Evolutionary conservation across 2,113 vertebrate genomes (phyloP).

Genomic region (Nipponia nippon): DNA sequence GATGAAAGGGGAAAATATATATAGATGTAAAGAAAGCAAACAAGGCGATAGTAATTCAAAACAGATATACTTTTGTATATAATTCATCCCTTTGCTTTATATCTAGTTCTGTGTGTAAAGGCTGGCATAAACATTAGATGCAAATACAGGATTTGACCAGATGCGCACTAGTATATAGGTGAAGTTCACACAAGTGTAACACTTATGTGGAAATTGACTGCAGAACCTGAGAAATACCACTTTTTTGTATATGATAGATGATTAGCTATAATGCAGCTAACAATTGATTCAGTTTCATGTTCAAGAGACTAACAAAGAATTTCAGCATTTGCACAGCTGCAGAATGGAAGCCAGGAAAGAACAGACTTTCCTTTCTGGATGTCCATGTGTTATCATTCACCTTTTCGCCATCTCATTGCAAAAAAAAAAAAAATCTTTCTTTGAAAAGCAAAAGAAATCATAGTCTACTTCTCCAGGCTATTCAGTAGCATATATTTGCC

Average conservation of each 20-base stretch:
- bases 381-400: background rate
- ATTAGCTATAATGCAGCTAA: background rate
- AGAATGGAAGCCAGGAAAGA: conserved; percentile 12
- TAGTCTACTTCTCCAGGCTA: background rate
- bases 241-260: conserved; percentile 8
- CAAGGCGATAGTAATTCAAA: background rate
- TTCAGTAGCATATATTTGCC: background rate
- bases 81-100: background rate
- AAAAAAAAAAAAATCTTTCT: background rate
- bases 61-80: background rate
- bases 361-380: conserved; percentile 5
- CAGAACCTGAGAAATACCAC: background rate
- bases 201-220: background rate
- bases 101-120: background rate
- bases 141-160: background rate
- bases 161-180: background rate
- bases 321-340: conserved; percentile 35
- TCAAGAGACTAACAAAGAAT: conserved; percentile 45
- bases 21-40: background rate
- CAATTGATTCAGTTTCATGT: conserved; percentile 14
- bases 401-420: background rate
- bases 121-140: background rate
- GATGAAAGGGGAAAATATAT: background rate
- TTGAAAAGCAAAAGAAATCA: conserved; percentile 6
- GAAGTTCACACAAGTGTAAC: background rate